Conservation (phyloP, 2,797 vertebrate genomes). For the Myotis pilosus region DNA sequence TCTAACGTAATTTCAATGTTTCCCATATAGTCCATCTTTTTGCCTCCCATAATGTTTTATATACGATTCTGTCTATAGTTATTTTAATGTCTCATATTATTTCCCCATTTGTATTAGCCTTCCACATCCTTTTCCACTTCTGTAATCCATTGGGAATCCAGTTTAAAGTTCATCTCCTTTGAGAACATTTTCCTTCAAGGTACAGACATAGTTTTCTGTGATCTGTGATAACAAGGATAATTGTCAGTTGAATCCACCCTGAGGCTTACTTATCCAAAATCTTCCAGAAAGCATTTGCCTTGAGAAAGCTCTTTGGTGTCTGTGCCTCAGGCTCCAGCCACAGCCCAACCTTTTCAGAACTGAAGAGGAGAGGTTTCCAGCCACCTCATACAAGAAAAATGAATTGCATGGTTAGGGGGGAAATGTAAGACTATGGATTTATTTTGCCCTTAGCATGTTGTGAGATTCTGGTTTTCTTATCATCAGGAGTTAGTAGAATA, state of each 20-base stretch:
- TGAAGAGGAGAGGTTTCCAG: not conserved
- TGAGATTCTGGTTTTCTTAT: not conserved
- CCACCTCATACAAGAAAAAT: not conserved
- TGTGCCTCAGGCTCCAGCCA: not conserved
- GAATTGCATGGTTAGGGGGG: not conserved
- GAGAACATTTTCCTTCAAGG: not conserved
- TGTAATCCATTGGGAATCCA: not conserved
- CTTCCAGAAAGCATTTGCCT: not conserved
- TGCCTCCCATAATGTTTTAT: not conserved
- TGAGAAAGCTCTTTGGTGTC: not conserved
- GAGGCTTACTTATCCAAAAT: conserved; percentile 5
- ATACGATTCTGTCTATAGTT: not conserved
- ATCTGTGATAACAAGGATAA: conserved; percentile 29
- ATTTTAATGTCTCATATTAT: not conserved
- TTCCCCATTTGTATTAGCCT: not conserved
- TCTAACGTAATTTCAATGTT: not conserved
- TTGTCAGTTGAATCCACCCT: not conserved
- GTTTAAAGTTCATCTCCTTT: not conserved
- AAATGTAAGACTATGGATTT: not conserved
- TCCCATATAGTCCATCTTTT: not conserved
- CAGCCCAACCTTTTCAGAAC: not conserved
- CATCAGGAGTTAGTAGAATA: not conserved
- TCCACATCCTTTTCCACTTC: not conserved
- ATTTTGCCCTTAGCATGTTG: not conserved
- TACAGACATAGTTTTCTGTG: conserved; percentile 4